Conservation (phyloP, 2,888 invertebrate species). For the Cotesia congregata region DNA sequence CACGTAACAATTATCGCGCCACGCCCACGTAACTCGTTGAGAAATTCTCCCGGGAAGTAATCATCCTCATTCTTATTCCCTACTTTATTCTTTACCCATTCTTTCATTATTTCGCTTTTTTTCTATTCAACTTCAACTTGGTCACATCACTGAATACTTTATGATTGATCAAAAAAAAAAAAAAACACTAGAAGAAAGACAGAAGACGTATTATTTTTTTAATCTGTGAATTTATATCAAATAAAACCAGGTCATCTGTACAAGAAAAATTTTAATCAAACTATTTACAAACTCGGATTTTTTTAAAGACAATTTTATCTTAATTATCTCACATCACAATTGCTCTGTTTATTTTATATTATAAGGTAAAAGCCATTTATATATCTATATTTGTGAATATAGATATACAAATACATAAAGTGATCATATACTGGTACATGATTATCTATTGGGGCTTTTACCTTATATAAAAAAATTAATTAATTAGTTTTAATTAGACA, state of each 20-base stretch:
- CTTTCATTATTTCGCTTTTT: constrained; percentile 6
- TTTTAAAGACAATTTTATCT: background rate
- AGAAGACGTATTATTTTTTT: background rate
- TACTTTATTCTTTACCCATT: constrained; percentile 10
- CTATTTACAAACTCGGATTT: background rate
- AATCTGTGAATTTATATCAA: background rate
- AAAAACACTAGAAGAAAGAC: background rate
- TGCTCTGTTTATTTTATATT: background rate
- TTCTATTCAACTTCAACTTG: constrained; percentile 2
- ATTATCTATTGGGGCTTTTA: no score
- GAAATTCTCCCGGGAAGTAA: constrained; percentile 33
- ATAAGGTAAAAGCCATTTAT: no score
- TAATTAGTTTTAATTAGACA: background rate
- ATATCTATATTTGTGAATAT: no score
- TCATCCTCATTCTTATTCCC: constrained; percentile 25
- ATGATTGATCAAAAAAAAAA: background rate
- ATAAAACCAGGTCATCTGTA: background rate
- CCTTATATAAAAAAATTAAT: no score
- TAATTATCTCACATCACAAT: background rate
- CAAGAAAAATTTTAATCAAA: background rate
- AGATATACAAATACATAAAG: no score
- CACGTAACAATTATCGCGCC: constrained; percentile 59
- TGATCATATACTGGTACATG: no score
- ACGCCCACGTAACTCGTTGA: constrained; percentile 38
- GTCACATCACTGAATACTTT: background rate